Evolutionary conservation across 2,888 invertebrate genomes (phyloP), one percentile per base, ranked within the genome.

Genomic region (Lingula anatina): DNA sequence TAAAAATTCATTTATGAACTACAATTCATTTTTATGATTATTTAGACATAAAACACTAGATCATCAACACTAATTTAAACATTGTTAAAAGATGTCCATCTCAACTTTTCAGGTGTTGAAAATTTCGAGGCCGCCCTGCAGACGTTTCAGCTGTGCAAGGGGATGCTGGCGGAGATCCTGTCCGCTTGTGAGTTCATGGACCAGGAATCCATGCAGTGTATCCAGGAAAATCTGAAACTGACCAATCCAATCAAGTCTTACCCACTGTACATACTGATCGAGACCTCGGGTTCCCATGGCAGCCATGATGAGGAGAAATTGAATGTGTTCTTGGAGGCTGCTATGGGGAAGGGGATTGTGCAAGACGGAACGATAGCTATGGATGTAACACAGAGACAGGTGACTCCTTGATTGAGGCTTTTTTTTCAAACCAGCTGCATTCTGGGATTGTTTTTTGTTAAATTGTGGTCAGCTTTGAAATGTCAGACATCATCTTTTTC

Each of bases 111-210:
- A 85, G 92, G 91, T 25, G 79, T 92, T 35, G 78, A 85, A 49
- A 84, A 81, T 31, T 97, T 92, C 74, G 85, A 89, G 35, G 82
- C 85, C 55, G 86, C 94, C 23, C 77, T 94, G 15, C 80, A 86
- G 60, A 83, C 90, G 0, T 89, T 87, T 69, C 81, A 83, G 59
- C 80, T 83, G 54, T 90, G 93, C 0, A 90, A 87, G 74, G 76
- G 76, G 0, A 83, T 85, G 24, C 79, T 95, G 12, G 89, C 88
- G 1, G 96, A 97, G 80, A 89, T 94, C 57, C 76, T 99, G 37
- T 95, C 96, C 3, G 92, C 96, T 0, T 96, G 91, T 78, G 99
- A 99, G 81, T 84, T 97, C 82, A 87, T 97, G 53, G 97, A 99
- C 76, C 80, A 81, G 12, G 77, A 78, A 38, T 84, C 90, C 0